Evolutionary conservation across 2,888 invertebrate genomes (phyloP).

Genomic region (Achlya flavicornis): DNA sequence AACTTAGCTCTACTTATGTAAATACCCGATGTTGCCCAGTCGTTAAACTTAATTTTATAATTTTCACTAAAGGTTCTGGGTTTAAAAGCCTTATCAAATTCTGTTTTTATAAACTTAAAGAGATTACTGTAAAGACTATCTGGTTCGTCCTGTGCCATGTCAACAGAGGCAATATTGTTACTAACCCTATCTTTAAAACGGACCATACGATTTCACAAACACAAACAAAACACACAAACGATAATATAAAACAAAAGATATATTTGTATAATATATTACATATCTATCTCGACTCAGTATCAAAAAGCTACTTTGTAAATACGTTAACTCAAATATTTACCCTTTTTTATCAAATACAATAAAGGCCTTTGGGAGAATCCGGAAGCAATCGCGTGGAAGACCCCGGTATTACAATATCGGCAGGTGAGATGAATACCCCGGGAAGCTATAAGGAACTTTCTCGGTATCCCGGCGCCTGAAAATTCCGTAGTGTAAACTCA

Average conservation of each 20-base stretch:
- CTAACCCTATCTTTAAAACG: too few relatives aligned
- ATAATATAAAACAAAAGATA: background rate
- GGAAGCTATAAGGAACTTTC: constrained; percentile 62
- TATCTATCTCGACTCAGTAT: constrained; percentile 7
- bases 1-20: too few relatives aligned
- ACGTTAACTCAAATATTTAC: constrained; percentile 19
- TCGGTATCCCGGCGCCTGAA: constrained; percentile 34
- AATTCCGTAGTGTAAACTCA: constrained; percentile 37
- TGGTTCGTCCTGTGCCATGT: too few relatives aligned
- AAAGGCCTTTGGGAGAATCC: constrained; percentile 28
- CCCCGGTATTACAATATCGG: constrained; percentile 48
- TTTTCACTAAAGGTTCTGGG: too few relatives aligned
- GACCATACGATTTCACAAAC: too few relatives aligned
- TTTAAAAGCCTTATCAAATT: too few relatives aligned
- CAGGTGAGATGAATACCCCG: constrained; percentile 54
- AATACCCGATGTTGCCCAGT: too few relatives aligned
- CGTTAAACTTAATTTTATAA: too few relatives aligned
- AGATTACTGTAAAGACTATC: too few relatives aligned
- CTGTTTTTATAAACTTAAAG: too few relatives aligned
- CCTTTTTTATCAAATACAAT: constrained; percentile 25
- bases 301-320: constrained; percentile 10
- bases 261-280: constrained; percentile 4
- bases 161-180: too few relatives aligned
- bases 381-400: constrained; percentile 40
- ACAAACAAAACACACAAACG: too few relatives aligned